Evolutionary conservation across 2,797 vertebrate genomes (phyloP), one percentile per base, ranked within the genome.

Genomic region (Falco naumanni): DNA sequence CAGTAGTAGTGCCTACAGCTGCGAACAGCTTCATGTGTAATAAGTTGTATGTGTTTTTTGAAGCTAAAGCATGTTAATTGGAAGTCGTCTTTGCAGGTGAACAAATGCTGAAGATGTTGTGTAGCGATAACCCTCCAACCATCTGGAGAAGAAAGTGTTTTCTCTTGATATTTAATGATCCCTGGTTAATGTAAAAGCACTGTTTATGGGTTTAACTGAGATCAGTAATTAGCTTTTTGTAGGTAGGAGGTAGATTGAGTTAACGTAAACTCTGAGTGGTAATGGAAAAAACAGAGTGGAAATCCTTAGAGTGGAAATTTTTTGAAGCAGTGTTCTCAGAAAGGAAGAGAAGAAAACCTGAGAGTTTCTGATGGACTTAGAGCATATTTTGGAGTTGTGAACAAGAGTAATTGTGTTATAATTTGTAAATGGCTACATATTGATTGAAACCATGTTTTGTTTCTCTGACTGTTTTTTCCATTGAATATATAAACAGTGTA

Each of bases 201-300:
- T 84, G 48, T 75, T 95, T 80, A 80, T 78, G 66, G 45, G 37
- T 61, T 92, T 84, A 76, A 34, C 48, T 28, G 82, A 80, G 94
- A 95, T 84, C 78, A 80, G 74, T 92, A 89, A 95, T 94, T 90
- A 93, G 92, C 47, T 78, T 85, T 94, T 47, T 71, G 53, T 69
- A 94, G 90, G 94, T 95, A 80, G 93, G 86, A 95, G 92, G 86
- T 95, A 93, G 88, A 95, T 85, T 92, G 81, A 77, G 48, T 90
- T 92, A 74, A 80, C 8, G 7, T 61, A 84, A 94, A 72, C 64
- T 90, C 33, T 83, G 48, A 90, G 60, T 41, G 57, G 17, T 69
- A 92, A 89, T 64, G 66, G 45, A 10, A 71, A 76, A 89, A 60
- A 5, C 39, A 50, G 15, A 61, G 24, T 66, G 54, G 45, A 86